phyloP scores from a whole-genome alignment of 2,113 vertebrate genomes.

The Litocranius walleri region DNA sequence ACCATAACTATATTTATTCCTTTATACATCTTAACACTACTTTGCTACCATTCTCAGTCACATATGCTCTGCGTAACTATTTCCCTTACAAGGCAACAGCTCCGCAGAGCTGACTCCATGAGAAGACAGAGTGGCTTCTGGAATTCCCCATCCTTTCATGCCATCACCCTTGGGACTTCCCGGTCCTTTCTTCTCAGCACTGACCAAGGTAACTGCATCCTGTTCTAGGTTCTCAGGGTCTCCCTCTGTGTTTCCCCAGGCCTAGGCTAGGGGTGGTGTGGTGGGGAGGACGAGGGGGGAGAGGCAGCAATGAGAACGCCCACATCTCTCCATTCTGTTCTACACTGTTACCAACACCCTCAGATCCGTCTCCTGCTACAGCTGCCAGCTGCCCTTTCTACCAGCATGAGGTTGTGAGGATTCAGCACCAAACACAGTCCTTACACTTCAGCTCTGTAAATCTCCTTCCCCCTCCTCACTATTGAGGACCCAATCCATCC shows the following conservation, averaged over 20 bases:
- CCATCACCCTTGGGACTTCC: neutral
- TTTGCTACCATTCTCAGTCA: neutral
- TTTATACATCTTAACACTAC: neutral
- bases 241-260: neutral
- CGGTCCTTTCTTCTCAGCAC: neutral
- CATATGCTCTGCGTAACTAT: rapidly evolving
- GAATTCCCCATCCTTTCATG: neutral
- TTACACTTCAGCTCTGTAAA: neutral
- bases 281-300: rapidly evolving
- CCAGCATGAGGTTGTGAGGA: neutral
- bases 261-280: too few relatives aligned
- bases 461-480: neutral
- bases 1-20: neutral
- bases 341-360: neutral
- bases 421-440: neutral
- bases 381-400: neutral
- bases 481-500: rapidly evolving
- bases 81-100: neutral
- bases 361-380: too few relatives aligned
- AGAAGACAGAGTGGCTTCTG: neutral
- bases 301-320: neutral
- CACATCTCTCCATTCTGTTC: too few relatives aligned
- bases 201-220: neutral
- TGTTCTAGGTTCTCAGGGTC: neutral
- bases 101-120: neutral